Percentiles rank a stretch among this genome's conserved stretches.
These are phyloP conservation scores for Pseudobourletiella spinata DNA, from an alignment of 1,140 invertebrate genomes.

Conservation along the genomic window DNA sequence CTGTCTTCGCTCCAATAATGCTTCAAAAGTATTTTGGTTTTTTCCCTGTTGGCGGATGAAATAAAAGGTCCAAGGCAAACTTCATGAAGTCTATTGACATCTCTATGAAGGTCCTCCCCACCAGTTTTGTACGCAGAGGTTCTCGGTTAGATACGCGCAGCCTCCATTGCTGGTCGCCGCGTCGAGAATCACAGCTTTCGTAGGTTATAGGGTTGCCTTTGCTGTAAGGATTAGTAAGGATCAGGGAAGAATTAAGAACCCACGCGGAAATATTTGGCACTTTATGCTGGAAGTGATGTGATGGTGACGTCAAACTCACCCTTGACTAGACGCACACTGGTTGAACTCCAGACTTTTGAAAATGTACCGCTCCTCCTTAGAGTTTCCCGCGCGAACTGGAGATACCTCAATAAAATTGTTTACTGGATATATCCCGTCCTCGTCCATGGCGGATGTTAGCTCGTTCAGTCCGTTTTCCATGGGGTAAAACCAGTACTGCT, in stretches of 20 bases:
- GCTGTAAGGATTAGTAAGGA: too few species aligned
- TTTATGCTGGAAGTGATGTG: too few species aligned
- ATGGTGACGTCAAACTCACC: not conserved
- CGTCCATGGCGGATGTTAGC: not conserved
- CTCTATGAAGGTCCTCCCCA: not conserved
- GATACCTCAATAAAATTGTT: conserved; percentile 4
- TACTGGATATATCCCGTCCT: not conserved
- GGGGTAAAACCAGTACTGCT: conserved; percentile 1
- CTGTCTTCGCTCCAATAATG: too few species aligned
- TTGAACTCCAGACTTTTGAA: not conserved
- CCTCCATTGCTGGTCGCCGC: conserved; percentile 2
- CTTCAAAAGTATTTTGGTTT: too few species aligned
- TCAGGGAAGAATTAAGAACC: not conserved
- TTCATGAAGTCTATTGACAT: not conserved
- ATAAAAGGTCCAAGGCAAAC: not conserved
- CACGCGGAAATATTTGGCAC: not conserved
- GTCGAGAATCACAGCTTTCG: not conserved
- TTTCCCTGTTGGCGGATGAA: too few species aligned
- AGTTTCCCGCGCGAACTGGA: not conserved
- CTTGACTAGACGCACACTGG: conserved; percentile 5
- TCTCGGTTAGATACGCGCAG: not conserved
- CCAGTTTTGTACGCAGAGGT: not conserved
- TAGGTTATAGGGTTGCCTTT: not conserved
- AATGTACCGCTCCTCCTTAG: not conserved
- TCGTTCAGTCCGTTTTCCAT: conserved; percentile 3